phyloP scores from a whole-genome alignment of 2,888 invertebrate genomes.

The Chymomyza caudatula region DNA sequence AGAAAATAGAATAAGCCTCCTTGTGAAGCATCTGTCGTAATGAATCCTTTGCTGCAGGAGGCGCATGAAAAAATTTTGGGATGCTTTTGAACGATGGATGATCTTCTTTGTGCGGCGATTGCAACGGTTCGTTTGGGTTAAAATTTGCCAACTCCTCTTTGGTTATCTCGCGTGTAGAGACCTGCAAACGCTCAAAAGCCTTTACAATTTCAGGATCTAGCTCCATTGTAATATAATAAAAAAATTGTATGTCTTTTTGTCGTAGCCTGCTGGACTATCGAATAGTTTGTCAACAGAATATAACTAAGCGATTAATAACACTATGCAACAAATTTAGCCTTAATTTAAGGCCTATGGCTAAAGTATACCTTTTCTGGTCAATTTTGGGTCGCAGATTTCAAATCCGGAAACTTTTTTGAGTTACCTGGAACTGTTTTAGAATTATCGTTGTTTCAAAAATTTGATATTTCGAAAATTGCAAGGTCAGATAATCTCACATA shows the following conservation, averaged over 20 bases:
- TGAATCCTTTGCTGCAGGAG: slow-evolving; percentile 87
- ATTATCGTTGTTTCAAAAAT: no score
- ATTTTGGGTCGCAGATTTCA: no score
- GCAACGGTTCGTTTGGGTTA: slow-evolving; percentile 35
- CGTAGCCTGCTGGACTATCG: no score
- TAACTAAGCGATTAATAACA: no score
- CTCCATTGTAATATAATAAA: slow-evolving; percentile 51
- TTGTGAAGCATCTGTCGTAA: slow-evolving; percentile 90
- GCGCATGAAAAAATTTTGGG: slow-evolving; percentile 87
- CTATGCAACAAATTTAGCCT: no score
- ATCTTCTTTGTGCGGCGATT: slow-evolving; percentile 12
- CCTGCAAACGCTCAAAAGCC: slow-evolving; percentile 59
- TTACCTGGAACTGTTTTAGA: no score
- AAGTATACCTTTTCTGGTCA: no score
- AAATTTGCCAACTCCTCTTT: slow-evolving; percentile 53
- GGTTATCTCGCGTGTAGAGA: slow-evolving; percentile 40
- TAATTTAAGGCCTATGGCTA: no score
- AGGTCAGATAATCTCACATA: no score
- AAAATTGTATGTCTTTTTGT: no score
- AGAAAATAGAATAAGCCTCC: slow-evolving; percentile 91
- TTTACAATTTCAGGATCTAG: slow-evolving; percentile 69
- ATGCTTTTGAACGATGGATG: slow-evolving; percentile 80
- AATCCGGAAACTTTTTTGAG: no score
- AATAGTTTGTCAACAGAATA: neutral
- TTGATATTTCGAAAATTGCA: no score